Conservation (phyloP, 2,888 invertebrate species). For the Kuschelorhynchus macadamiae region DNA sequence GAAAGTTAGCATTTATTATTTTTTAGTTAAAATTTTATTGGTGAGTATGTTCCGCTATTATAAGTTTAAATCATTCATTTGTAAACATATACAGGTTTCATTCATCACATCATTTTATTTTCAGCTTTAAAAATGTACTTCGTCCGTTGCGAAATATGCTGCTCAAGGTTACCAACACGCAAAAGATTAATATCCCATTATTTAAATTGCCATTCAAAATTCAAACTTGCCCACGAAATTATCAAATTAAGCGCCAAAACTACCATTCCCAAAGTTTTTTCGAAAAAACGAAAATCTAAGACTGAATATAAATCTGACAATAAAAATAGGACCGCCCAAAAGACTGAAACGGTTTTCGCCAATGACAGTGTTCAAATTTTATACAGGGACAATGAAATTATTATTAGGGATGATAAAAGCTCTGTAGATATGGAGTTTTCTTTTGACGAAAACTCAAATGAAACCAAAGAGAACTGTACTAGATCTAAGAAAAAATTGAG, state of each 20-base stretch:
- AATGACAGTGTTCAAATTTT: constrained; percentile 57
- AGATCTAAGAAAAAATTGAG: no score
- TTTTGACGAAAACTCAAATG: constrained; percentile 54
- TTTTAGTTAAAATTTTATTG: no score
- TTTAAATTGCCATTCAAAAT: constrained; percentile 56
- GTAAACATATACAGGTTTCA: no score
- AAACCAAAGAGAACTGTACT: constrained; percentile 40
- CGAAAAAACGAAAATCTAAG: constrained; percentile 43
- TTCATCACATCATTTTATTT: no score
- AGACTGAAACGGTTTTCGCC: constrained; percentile 55
- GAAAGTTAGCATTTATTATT: no score
- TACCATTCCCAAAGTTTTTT: constrained; percentile 36
- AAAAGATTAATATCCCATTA: constrained; percentile 56
- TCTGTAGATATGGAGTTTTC: constrained; percentile 56
- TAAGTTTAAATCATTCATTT: no score
- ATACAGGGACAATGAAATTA: constrained; percentile 57
- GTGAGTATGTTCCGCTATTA: no score
- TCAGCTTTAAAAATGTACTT: constrained; percentile 46
- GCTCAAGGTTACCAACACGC: constrained; percentile 52
- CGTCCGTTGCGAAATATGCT: constrained; percentile 56
- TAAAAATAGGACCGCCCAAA: constrained; percentile 26
- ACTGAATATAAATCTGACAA: constrained; percentile 35
- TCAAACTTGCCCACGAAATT: constrained; percentile 54
- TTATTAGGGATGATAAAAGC: constrained; percentile 56
- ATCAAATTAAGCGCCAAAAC: constrained; percentile 50